These are phyloP conservation scores for Apogon talboti DNA, from an alignment of 2,797 vertebrate species.

Conservation along the genomic window DNA sequence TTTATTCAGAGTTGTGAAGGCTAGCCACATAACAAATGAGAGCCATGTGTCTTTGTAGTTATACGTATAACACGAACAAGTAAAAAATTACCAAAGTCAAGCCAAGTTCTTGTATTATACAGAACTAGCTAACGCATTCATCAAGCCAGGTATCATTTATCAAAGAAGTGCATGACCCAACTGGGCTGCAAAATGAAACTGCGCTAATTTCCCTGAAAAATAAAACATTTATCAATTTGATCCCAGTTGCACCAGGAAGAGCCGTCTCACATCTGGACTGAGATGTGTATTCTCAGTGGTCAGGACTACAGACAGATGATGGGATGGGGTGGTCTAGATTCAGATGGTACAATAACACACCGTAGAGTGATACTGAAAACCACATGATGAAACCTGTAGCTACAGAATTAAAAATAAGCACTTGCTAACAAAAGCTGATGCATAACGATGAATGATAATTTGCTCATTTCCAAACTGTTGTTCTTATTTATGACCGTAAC, in stretches of 20 bases:
- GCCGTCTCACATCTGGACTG: constrained; percentile 8
- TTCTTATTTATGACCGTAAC: too few species aligned
- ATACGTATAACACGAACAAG: constrained; percentile 1
- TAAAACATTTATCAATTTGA: constrained; percentile 48
- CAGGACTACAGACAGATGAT: background rate
- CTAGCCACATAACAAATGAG: constrained; percentile 23
- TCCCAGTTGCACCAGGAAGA: background rate
- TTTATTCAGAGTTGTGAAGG: constrained; percentile 23
- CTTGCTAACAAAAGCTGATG: too few species aligned
- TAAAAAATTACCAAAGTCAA: constrained; percentile 14
- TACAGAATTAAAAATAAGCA: constrained; percentile 21
- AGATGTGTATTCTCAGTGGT: background rate
- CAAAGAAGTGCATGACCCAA: constrained; percentile 34
- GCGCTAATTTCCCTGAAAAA: constrained; percentile 41
- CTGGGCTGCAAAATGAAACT: constrained; percentile 34
- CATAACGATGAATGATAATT: too few species aligned
- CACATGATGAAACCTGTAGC: constrained; percentile 37
- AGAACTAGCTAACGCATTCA: constrained; percentile 23
- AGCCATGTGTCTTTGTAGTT: constrained; percentile 12
- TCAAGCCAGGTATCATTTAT: constrained; percentile 41
- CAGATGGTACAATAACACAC: background rate
- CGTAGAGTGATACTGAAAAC: background rate
- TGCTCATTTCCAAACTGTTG: too few species aligned
- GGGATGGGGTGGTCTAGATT: background rate
- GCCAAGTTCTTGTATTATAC: constrained; percentile 21